Evolutionary conservation across 2,888 invertebrate species (phyloP), one percentile per base, ranked within the genome.

Genomic region (Callyntrura sp.): DNA sequence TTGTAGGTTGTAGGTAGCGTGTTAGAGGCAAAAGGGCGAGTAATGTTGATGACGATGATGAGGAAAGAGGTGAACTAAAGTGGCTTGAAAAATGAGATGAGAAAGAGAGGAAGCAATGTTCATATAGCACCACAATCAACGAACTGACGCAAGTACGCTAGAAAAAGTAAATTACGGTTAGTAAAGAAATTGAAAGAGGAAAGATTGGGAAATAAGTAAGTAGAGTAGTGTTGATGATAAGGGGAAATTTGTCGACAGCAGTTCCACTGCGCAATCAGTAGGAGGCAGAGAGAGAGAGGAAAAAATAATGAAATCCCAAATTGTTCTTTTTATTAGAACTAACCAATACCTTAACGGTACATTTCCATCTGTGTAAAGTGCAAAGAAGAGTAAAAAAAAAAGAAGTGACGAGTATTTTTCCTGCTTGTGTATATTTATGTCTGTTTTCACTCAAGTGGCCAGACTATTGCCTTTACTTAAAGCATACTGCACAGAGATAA

Each of bases 231-330:
- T n/a, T 70, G 73, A 20, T 76, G 73, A 28, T 78, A 51, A 57
- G 17, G 17, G 35, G 12, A 25, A 6, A 25, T 45, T 17, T 11
- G 43, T 65, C 45, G 5, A 11, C 45, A 62, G 60, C 45, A 11
- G 65, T 60, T 11, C 28, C 28, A 23, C 57, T 48, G 57, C 45
- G 83, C 84, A 88, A 88, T 88, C 88, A 88, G 73, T 78, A 48
- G 76, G 68, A 84, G 78, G 83, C 81, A 70, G 65, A 55, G 35
- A 35, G 35, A 35, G 35, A 35, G 35, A 35, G 35, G 78, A 78
- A 55, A 48, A 76, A 88, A 83, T 88, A 83, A 88, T 88, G 88
- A 88, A 88, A 88, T 76, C 88, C 78, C 65, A 84, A 88, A 88
- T 88, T 88, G 88, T 84, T 88, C 83, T 83, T 70, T 88, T 88